phyloP scores from a whole-genome alignment of 1,140 invertebrate genomes.

The Lasaia peninsularis region DNA sequence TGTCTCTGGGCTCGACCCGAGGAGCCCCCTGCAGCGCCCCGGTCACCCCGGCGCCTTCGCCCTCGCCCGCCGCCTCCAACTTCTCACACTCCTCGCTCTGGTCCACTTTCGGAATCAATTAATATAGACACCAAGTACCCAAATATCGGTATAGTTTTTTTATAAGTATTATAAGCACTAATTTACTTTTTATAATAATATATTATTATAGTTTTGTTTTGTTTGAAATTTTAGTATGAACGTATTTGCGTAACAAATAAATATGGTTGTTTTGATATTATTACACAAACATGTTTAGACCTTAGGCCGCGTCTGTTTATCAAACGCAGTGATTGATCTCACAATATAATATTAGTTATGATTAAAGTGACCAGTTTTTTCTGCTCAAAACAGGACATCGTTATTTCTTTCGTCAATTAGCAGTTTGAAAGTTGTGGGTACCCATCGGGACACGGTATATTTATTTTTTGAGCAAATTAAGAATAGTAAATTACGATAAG shows the following conservation, averaged over 20 bases:
- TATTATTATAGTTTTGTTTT: too few relatives aligned
- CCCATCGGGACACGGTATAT: too few relatives aligned
- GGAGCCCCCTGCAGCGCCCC: conserved; percentile 15
- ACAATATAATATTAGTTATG: background rate
- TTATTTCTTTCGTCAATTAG: too few relatives aligned
- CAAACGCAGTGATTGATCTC: background rate
- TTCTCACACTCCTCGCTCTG: conserved; percentile 36
- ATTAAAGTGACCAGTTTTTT: too few relatives aligned
- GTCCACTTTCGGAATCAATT: conserved; percentile 51
- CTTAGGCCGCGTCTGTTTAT: background rate
- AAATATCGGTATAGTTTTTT: background rate
- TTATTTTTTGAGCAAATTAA: too few relatives aligned
- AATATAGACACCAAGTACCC: conserved; percentile 6
- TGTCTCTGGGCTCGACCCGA: conserved; percentile 21
- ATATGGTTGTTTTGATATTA: conserved; percentile 5
- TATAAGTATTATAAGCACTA: too few relatives aligned
- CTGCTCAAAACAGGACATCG: too few relatives aligned
- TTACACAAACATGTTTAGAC: background rate
- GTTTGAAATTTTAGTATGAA: background rate
- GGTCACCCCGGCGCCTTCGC: conserved; percentile 35
- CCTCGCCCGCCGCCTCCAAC: conserved; percentile 31
- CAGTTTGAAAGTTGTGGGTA: too few relatives aligned
- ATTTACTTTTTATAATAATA: too few relatives aligned
- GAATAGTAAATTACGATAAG: too few relatives aligned
- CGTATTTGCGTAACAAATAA: background rate